Conservation (phyloP, 2,797 vertebrate species). For the Phaenicophaeus curvirostris region DNA sequence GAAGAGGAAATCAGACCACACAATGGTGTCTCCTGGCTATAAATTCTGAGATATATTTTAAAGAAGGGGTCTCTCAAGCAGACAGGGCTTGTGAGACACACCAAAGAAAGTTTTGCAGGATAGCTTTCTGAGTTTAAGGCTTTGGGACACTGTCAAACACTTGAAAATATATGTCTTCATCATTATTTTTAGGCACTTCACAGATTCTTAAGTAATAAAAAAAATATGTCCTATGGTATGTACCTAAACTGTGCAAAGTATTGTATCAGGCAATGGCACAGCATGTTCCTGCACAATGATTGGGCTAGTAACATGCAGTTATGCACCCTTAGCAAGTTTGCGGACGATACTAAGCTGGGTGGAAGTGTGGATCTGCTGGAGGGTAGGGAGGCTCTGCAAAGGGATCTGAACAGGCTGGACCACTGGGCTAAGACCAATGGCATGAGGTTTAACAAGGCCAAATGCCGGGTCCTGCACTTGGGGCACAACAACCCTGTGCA, state of each 20-base stretch:
- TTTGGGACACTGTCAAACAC: constrained; percentile 35
- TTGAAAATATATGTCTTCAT: background rate
- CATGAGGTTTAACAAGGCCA: no score
- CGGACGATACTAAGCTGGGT: no score
- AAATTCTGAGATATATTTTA: background rate
- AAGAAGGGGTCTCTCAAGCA: background rate
- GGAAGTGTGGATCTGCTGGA: no score
- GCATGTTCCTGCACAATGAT: background rate
- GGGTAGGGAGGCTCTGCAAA: no score
- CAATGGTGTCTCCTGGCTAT: background rate
- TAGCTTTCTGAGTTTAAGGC: background rate
- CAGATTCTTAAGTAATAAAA: background rate
- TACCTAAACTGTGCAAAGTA: background rate
- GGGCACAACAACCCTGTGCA: no score
- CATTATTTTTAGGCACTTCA: constrained; percentile 5
- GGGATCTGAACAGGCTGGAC: no score
- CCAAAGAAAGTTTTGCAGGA: background rate
- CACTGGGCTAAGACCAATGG: no score
- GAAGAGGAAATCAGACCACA: background rate
- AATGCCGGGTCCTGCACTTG: no score
- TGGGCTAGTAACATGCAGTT: background rate
- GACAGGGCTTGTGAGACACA: background rate
- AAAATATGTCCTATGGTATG: background rate
- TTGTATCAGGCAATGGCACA: background rate
- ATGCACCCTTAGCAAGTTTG: no score